Base-by-base conservation (phyloP, 2,113 vertebrate species). In the Sapayoa aenigma region DNA sequence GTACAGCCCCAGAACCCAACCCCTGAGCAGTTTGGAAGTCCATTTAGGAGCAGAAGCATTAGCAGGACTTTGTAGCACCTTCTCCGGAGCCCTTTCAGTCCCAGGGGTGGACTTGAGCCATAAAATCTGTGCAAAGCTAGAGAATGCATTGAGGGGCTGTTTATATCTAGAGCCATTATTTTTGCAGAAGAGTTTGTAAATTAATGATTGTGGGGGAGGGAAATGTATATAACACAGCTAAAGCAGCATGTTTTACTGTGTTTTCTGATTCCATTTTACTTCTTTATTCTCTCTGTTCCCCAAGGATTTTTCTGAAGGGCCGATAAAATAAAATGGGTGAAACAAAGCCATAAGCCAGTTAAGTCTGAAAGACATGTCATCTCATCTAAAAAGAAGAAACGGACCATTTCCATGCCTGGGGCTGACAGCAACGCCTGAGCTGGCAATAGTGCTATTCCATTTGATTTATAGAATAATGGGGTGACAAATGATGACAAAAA, bases 401-500 rank as follows among this genome's bases (percentile, higher is more conserved):
- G 96, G 98, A 97, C 98, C 98, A 98, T 98, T 98, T 98, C 98
- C 98, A 98, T 97, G 97, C 97, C 96, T 95, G 86, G 96, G 96
- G 96, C 98, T 98, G 98, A 98, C 98, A 98, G 98, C 96, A 97
- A 98, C 95, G 96, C 97, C 97, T 97, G 98, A 98, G 98, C 98
- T 98, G 93, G 98, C 98, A 98, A 98, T 96, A 97, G 97, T 18
- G 95, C 98, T 97, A 98, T 98, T 98, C 97, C 97, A 68, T 97
- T 98, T 98, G 98, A 98, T 98, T 98, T 98, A 98, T 98, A 97
- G 98, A 98, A 98, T 98, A 98, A 98, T 98, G 97, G 98, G 96
- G 97, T 98, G 98, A 98, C 98, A 98, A 98, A 98, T 98, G 98
- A 98, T 98, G 98, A 98, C 98, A 98, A 99, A 98, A 98, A 98